Percentiles rank a stretch among this genome's conserved stretches.
phyloP scores from a whole-genome alignment of 2,797 vertebrate species.

The Cyclura pinguis region DNA sequence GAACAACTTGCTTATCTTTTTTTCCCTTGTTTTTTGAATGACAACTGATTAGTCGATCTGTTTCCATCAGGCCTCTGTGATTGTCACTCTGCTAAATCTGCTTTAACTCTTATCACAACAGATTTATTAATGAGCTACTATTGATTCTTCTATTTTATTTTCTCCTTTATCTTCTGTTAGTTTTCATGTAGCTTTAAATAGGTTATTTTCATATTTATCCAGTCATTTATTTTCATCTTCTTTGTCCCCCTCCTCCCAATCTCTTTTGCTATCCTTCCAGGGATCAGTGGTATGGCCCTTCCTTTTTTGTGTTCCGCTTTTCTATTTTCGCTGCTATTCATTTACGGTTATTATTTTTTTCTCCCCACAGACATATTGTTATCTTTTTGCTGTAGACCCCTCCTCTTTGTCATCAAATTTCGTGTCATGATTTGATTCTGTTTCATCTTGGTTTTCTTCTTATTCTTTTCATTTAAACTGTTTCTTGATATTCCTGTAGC shows the following conservation, averaged over 20 bases:
- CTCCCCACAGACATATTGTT: not conserved
- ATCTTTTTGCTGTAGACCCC: not conserved
- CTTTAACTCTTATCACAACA: not conserved
- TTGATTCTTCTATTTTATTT: not conserved
- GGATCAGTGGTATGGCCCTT: not conserved
- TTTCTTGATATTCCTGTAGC: not conserved
- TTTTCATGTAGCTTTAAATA: not conserved
- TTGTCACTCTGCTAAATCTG: not conserved
- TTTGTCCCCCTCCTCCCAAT: no score
- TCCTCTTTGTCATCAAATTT: not conserved
- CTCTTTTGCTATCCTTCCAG: not conserved
- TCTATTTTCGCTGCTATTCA: constrained; percentile 1
- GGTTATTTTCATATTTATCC: no score
- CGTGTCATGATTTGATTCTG: not conserved
- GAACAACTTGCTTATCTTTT: not conserved
- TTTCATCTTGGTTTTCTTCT: not conserved
- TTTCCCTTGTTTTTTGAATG: not conserved
- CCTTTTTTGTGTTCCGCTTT: not conserved
- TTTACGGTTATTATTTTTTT: constrained; percentile 8
- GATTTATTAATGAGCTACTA: not conserved
- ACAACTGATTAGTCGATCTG: not conserved
- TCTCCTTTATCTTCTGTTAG: not conserved
- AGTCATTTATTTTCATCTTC: no score
- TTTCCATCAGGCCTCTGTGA: not conserved
- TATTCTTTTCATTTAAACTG: not conserved